These are phyloP conservation scores for Hyperopisus bebe DNA, from an alignment of 2,113 vertebrate species.

Conservation along the genomic window DNA sequence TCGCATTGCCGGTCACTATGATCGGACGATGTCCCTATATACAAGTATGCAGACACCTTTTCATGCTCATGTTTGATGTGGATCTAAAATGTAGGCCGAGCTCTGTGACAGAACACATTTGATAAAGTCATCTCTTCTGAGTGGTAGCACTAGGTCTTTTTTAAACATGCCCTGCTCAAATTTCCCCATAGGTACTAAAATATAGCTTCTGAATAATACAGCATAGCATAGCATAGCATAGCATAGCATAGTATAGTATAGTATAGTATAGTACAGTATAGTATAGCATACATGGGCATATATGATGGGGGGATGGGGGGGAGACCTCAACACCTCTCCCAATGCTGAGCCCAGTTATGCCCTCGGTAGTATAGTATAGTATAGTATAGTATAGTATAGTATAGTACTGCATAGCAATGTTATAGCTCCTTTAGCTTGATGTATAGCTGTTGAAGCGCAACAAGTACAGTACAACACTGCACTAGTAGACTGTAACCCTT, in stretches of 20 bases:
- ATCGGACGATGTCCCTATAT: not conserved
- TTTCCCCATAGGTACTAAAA: not conserved
- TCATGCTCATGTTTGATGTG: not conserved
- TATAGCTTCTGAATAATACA: not conserved
- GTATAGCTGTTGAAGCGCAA: not conserved
- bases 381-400: too few species aligned
- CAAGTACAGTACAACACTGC: not conserved
- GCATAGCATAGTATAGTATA: not conserved
- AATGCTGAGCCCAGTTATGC: not conserved
- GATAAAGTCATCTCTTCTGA: not conserved
- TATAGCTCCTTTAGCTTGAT: not conserved
- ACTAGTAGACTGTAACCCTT: not conserved
- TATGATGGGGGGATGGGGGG: not conserved
- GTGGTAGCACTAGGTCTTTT: not conserved
- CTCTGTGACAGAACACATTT: not conserved
- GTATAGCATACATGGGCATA: not conserved
- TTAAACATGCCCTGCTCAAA: not conserved
- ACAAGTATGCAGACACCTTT: not conserved
- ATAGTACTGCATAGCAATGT: too few species aligned
- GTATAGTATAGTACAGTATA: too few species aligned
- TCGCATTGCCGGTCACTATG: not conserved
- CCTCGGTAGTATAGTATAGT: not conserved
- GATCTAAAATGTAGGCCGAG: not conserved
- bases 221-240: not conserved
- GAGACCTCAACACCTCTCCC: too few species aligned